Percentiles rank a stretch among this genome's conserved stretches.
These are phyloP conservation scores for Lampris incognitus DNA, from an alignment of 2,113 vertebrate species.

Conservation along the genomic window DNA sequence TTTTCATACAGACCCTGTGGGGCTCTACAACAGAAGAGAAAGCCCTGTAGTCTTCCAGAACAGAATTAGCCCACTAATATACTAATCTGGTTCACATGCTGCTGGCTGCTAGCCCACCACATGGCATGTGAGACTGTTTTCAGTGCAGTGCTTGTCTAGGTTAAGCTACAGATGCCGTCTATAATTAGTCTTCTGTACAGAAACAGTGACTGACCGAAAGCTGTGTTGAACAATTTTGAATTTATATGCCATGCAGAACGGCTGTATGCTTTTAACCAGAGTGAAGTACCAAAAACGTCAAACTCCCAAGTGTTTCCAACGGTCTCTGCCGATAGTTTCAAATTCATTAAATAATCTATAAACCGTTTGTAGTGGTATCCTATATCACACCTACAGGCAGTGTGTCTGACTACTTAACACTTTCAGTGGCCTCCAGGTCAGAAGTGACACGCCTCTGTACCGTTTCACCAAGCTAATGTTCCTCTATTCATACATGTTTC, in stretches of 20 bases:
- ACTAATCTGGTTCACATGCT: slow-evolving; percentile 72
- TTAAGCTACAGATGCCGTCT: slow-evolving; percentile 8
- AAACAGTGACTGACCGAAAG: slow-evolving; percentile 4
- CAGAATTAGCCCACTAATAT: slow-evolving; percentile 71
- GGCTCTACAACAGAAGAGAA: slow-evolving; percentile 18
- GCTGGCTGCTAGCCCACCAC: slow-evolving; percentile 29
- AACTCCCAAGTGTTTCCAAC: neutral
- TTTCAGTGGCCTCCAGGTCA: slow-evolving; percentile 11
- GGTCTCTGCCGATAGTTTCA: neutral
- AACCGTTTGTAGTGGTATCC: neutral
- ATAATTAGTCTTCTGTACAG: slow-evolving; percentile 25
- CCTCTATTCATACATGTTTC: slow-evolving; percentile 74
- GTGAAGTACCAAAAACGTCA: neutral
- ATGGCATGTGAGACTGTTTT: slow-evolving; percentile 27
- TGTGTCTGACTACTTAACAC: neutral
- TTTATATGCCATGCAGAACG: slow-evolving; percentile 33
- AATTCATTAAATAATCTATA: neutral
- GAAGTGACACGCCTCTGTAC: slow-evolving; percentile 39
- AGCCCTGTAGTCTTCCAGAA: slow-evolving; percentile 40
- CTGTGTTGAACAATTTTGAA: neutral
- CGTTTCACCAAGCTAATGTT: slow-evolving; percentile 62
- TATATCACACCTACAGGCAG: neutral
- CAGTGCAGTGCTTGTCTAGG: slow-evolving; percentile 1
- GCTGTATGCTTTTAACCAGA: neutral
- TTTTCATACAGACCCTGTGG: slow-evolving; percentile 24